Evolutionary conservation across 1,140 invertebrate species (phyloP), one percentile per base, ranked within the genome.

Genomic region (Sweltsa coloradensis): DNA sequence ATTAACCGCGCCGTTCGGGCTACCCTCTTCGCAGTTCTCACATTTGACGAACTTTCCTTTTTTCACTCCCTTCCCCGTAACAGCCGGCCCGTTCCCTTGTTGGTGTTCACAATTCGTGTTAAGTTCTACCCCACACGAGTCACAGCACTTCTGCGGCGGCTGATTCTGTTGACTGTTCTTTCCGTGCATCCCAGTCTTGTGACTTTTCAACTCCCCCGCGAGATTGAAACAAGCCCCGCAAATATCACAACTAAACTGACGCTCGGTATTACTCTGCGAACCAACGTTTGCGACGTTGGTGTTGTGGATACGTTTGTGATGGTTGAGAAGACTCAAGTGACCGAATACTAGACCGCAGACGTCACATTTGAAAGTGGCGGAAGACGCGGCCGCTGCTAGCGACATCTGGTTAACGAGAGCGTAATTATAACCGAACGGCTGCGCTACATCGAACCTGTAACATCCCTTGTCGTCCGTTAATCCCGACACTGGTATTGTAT

Each of bases 281-380:
- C 65, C 57, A 72, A 70, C 0, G 72, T 22, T 42, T 14, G 19
- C 22, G 16, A 59, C 55, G 34, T 58, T 56, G 60, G 52, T 77
- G 53, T 76, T 76, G 58, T 85, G 83, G 55, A 85, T 81, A 45
- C 83, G 72, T 66, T 88, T 89, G 59, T 89, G 85, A 56, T 85
- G 80, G 64, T 84, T 86, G 1, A 89, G 62, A 34, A 87, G 59
- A 21, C 80, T 76, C 47, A 86, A 67, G 59, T 88, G 84, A 2
- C 78, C 78, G 61, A 89, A 89, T 66, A 85, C 83, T 25, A 86
- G 63, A 22, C 84, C 84, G 59, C 85, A 89, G 3, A 87, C 79
- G 64, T 89, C 85, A 63, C 85, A 89, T 65, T 88, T 88, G 60
- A 85, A 87, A 48, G 82, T 85, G 13, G 85, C 83, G 55, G 83